These are phyloP conservation scores for Rhadina sibilatrix DNA, from an alignment of 2,113 vertebrate genomes.

Conservation along the genomic window DNA sequence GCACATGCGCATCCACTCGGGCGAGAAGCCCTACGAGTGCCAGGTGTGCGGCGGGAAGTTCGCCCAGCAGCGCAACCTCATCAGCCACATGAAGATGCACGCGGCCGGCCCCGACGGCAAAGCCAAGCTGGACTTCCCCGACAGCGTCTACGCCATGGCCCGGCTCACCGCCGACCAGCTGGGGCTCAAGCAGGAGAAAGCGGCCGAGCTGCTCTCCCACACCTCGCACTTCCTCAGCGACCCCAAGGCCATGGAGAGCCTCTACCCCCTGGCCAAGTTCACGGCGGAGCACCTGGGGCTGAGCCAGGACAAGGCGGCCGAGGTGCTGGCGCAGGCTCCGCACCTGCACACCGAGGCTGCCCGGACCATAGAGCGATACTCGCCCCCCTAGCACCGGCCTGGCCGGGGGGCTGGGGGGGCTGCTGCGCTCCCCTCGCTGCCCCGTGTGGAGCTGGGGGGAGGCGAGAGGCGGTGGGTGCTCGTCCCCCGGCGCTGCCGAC, in stretches of 20 bases:
- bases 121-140: conserved; percentile 90
- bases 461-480: background rate
- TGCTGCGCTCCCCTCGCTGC: background rate
- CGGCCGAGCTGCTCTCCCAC: conserved; percentile 89
- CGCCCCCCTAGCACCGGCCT: conserved; percentile 81
- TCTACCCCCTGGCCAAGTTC: conserved; percentile 93
- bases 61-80: conserved; percentile 98
- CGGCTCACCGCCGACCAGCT: conserved; percentile 93
- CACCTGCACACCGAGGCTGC: conserved; percentile 79
- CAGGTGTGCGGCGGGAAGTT: conserved; percentile 99
- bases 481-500: background rate
- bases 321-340: conserved; percentile 82
- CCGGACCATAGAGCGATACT: conserved; percentile 91
- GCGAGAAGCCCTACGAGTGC: conserved; percentile 98
- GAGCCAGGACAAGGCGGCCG: conserved; percentile 89
- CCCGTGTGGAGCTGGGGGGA: background rate
- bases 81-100: conserved; percentile 99
- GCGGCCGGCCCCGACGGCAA: conserved; percentile 85
- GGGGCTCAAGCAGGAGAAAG: conserved; percentile 93
- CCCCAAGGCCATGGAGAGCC: conserved; percentile 91
- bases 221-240: conserved; percentile 91
- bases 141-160: conserved; percentile 92
- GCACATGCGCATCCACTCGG: conserved; percentile 99
- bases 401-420: background rate
- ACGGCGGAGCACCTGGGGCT: conserved; percentile 90